Base-by-base conservation (phyloP, 2,888 invertebrate species). In the Diaperis boleti region DNA sequence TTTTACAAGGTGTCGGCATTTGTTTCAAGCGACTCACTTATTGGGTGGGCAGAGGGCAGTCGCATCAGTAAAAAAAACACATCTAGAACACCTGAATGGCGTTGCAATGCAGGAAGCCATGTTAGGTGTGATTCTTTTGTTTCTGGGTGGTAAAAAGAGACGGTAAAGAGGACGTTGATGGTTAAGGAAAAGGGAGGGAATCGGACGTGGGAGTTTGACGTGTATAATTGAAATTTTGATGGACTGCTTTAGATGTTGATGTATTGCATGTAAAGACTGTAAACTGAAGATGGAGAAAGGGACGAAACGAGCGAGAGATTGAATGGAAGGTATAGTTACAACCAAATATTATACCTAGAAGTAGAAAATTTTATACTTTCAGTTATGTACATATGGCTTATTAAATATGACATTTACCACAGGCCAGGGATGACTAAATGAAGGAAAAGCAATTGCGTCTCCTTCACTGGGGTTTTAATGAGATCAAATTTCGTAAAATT, bases 121-220 rank as follows among this genome's bases (percentile, higher is more conserved):
- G 78, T 78, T 80, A 76, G 76, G 74, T 74, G 78, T 74, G 74
- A 76, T 74, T 77, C 78, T 78, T 78, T 77, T 79, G 77, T 79
- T 79, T 79, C 80, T 81, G 80, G 80, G 80, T 80, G 80, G 80
- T 76, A 78, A 75, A 78, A 67, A 73, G 70, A 73, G 77, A 78
- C 49, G 64, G 65, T 52, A 62, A 31, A 41, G 35, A 42, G 18
- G 49, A 50, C 56, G 65, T 20, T 60, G 56, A 61, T 49, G 6
- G 29, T 14, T 22, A 11, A 8, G 50, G 41, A 50, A 39, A 8
- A 18, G 11, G 33, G 26, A 15, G 47, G 47, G 22, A 31, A 15
- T 20, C 31, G 31, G 7, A 31, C 37, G 65, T 59, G 66, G 56
- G 70, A 72, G 72, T 71, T 74, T 74, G 73, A 75, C 76, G 69